Base-by-base conservation (phyloP, 2,888 invertebrate species). In the Ormia ochracea region DNA sequence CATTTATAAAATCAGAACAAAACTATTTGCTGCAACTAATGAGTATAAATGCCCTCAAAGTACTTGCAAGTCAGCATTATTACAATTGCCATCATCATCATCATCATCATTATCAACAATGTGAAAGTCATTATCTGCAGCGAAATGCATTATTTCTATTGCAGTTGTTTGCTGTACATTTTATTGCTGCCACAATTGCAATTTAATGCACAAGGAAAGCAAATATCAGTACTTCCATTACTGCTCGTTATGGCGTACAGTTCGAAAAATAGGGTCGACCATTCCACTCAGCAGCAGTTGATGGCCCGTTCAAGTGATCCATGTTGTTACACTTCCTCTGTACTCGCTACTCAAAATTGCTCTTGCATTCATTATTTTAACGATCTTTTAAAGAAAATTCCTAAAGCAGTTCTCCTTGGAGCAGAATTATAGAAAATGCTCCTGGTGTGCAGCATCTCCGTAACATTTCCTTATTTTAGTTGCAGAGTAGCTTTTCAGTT, bases 161-260 rank as follows among this genome's bases (percentile, higher is more conserved):
- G 48, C 9, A 23, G 48, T 56, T 74, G 61, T 61, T 23, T 43
- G 28, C 19, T 36, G n/a, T n/a, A n/a, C n/a, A 28, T 65, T 66
- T 73, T 66, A 78, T 73, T 45, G 50, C 41, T 43, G 28, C 66
- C 61, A 59, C 61, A 58, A 63, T 41, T 43, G 56, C 43, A 74
- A 74, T 28, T 48, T 65, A 43, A 72, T 70, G 52, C 21, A 41
- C 31, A 70, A 65, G 56, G 14, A 41, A 65, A 72, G 45, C 33
- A 52, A 58, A 50, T 52, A 68, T 48, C 45, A 33, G 26, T 26
- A 14, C 23, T 41, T 28, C 9, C n/a, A n/a, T 41, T 52, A 19
- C n/a, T 59, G 5, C 1, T 38, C 14, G 14, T 17, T 52, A 52
- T 52, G 50, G 12, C 17, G n/a, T 31, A 21, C n/a, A 19, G 10